These are phyloP conservation scores for Mugil cephalus DNA, from an alignment of 2,113 vertebrate species.

Conservation along the genomic window DNA sequence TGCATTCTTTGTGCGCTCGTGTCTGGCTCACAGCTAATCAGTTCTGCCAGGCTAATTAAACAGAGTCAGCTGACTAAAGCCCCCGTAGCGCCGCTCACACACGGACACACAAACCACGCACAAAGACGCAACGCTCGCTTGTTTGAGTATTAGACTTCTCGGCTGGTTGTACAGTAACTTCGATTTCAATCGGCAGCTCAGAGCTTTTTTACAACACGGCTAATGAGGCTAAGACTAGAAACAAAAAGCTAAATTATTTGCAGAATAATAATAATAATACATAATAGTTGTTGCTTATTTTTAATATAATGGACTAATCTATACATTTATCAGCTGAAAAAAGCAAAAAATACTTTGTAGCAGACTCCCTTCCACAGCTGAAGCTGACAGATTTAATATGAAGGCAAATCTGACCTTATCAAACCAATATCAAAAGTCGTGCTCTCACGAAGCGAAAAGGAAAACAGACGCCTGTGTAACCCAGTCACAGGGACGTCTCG, in stretches of 20 bases:
- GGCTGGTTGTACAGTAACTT: neutral
- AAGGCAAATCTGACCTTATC: conserved; percentile 6
- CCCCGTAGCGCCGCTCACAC: neutral
- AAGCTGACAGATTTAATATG: neutral
- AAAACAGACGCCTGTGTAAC: neutral
- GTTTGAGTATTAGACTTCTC: conserved; percentile 4
- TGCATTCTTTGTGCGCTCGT: neutral
- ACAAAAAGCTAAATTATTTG: too few species aligned
- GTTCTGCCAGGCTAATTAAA: conserved; percentile 64
- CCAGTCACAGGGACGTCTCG: neutral
- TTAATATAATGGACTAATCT: too few species aligned
- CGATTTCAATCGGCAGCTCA: neutral
- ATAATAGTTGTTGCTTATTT: too few species aligned
- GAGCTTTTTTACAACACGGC: conserved; percentile 6
- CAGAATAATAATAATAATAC: too few species aligned
- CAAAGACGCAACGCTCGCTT: conserved; percentile 28
- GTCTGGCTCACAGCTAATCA: conserved; percentile 41
- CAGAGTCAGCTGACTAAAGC: conserved; percentile 39
- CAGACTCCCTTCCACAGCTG: too few species aligned
- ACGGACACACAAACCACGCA: neutral
- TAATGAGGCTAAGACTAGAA: conserved; percentile 15
- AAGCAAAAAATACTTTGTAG: too few species aligned
- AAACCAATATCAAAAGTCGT: neutral
- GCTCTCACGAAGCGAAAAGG: too few species aligned
- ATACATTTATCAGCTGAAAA: too few species aligned